Evolutionary conservation across 2,113 vertebrate species (phyloP), one percentile per base, ranked within the genome.

Genomic region (Helogale parvula): DNA sequence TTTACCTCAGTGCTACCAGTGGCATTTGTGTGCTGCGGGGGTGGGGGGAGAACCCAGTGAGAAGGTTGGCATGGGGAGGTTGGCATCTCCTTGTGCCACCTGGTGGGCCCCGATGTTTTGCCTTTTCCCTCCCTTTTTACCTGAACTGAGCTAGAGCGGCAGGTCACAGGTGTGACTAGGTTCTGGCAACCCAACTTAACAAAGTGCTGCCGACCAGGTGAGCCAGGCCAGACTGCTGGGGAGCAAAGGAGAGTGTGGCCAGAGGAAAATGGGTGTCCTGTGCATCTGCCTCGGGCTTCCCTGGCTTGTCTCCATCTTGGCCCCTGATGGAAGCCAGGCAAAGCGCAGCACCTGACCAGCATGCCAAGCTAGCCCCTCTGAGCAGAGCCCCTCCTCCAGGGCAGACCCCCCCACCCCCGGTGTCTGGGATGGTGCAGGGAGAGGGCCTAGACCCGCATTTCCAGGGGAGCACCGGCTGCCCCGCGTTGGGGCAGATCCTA

Each of bases 141-240:
- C 77, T 76, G 79, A 69, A 41, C 41, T 0, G 14, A 68, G 86
- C 82, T 7, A 68, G 81, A 84, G 85, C 5, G 6, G 91, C 69
- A 88, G 94, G 91, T 89, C 94, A 96, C 93, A 93, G 94, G 47
- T 69, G 86, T 96, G 96, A 95, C 94, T 98, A 86, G 76, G 95
- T 50, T 84, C 68, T 69, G 88, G 88, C 81, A 90, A 65, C 71
- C 27, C 8, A 6, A 10, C 76, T 54, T 79, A 76, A 35, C 17
- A 16, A 50, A 66, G 66, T 3, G 84, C 85, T 83, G 65, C 77
- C 93, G 92, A 10, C 66, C 93, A 81, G 89, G 94, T 77, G 89
- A 92, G 79, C 83, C 94, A 80, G 7, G 68, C 63, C 92, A 93
- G 93, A 72, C 80, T 76, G 63, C n/a, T 5, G 16, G 69, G 66